Percentiles rank a stretch among this genome's conserved stretches.
These are phyloP conservation scores for Parus major DNA, from an alignment of 2,113 vertebrate species.

Conservation along the genomic window DNA sequence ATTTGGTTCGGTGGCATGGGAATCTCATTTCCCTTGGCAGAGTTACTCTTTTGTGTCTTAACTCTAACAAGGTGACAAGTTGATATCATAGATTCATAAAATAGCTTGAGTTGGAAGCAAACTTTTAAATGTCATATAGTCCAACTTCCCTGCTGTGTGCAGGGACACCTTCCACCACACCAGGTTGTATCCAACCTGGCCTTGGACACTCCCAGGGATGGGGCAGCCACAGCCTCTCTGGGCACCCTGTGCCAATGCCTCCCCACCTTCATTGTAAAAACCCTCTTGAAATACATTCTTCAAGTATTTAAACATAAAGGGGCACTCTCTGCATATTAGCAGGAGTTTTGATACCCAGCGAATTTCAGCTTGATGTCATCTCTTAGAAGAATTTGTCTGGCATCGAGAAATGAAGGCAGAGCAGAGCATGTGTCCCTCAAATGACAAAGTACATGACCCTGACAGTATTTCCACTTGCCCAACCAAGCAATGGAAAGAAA, in stretches of 20 bases:
- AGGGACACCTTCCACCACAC: neutral
- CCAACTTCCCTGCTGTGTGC: neutral
- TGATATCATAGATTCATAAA: neutral
- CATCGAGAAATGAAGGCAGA: neutral
- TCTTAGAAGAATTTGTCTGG: neutral
- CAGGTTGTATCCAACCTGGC: neutral
- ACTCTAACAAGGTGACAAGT: neutral
- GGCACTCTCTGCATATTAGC: neutral
- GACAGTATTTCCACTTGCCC: neutral
- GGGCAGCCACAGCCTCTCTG: neutral
- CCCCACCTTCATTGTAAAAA: neutral
- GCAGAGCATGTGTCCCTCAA: neutral
- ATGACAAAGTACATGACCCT: neutral
- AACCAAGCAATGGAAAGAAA: neutral
- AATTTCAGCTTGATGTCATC: neutral
- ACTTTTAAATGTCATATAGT: neutral
- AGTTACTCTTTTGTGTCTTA: neutral
- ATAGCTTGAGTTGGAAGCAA: neutral
- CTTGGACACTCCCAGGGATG: neutral
- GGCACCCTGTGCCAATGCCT: neutral
- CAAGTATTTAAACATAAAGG: neutral
- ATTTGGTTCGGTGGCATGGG: neutral
- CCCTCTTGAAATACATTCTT: neutral
- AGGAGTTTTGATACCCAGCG: neutral
- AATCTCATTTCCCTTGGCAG: neutral